A percentile compares a stretch with the other conserved stretches of the same genome.
phyloP scores from a whole-genome alignment of 2,888 invertebrate species.

The Cantharis nigra region DNA sequence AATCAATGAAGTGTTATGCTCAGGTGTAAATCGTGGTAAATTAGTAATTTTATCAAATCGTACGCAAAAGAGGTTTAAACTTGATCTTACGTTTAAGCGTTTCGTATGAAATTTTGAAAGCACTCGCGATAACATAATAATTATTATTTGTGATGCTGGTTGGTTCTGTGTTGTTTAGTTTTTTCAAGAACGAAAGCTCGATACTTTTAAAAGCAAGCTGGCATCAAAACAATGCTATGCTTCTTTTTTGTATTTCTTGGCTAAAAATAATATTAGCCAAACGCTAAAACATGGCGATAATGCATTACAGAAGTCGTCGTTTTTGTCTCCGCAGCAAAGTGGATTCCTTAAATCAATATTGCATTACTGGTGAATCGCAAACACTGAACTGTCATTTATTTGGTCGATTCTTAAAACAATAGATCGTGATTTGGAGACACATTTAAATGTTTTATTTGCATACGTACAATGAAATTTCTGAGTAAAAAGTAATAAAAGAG shows the following conservation, averaged over 20 bases:
- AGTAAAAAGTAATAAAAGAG: constrained; percentile 52
- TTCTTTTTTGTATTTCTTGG: constrained; percentile 45
- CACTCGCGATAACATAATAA: neutral
- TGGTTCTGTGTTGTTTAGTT: neutral
- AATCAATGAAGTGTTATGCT: neutral
- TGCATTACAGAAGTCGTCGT: constrained; percentile 44
- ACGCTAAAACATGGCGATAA: constrained; percentile 43
- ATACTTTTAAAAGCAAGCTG: constrained; percentile 46
- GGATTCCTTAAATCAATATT: constrained; percentile 47
- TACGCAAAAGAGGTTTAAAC: neutral
- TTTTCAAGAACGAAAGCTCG: constrained; percentile 30
- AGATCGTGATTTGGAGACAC: constrained; percentile 48
- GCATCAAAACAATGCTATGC: constrained; percentile 52
- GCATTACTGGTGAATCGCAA: constrained; percentile 41
- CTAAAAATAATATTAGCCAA: constrained; percentile 54
- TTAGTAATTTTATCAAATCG: neutral
- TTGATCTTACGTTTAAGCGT: neutral
- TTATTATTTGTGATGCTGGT: neutral
- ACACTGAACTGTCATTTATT: constrained; percentile 40
- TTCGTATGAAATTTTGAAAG: neutral
- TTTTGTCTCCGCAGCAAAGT: constrained; percentile 39
- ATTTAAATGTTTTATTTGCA: constrained; percentile 51
- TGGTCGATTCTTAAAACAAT: constrained; percentile 46
- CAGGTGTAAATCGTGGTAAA: neutral
- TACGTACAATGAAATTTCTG: constrained; percentile 53